These are phyloP conservation scores for Acronicta aceris DNA, from an alignment of 2,888 invertebrate species.

Conservation along the genomic window DNA sequence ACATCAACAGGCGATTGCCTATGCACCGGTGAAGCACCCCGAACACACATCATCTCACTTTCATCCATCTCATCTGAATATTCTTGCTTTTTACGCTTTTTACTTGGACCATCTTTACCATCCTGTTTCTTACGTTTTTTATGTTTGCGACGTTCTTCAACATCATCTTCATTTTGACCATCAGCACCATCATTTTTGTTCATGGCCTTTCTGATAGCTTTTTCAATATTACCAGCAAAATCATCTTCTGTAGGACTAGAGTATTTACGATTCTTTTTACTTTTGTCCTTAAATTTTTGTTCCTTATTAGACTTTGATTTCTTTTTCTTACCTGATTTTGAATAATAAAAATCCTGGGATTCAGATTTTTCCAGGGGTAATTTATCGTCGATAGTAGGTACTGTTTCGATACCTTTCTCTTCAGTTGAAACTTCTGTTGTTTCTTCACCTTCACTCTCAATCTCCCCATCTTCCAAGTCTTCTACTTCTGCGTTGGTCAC, in stretches of 20 bases:
- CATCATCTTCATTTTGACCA: constrained; percentile 79
- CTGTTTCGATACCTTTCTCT: constrained; percentile 63
- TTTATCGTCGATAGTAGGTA: constrained; percentile 58
- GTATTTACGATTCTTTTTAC: constrained; percentile 84
- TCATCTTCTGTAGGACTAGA: constrained; percentile 90
- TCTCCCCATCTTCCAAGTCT: constrained; percentile 96
- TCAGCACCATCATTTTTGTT: constrained; percentile 91
- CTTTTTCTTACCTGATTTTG: constrained; percentile 87
- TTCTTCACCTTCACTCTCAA: constrained; percentile 91
- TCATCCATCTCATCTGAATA: constrained; percentile 91
- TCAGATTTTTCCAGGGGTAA: constrained; percentile 68
- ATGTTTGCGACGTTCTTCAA: constrained; percentile 86
- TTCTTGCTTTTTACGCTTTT: constrained; percentile 89
- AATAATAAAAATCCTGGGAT: constrained; percentile 73
- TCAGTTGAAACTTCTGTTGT: constrained; percentile 65
- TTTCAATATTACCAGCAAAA: constrained; percentile 94
- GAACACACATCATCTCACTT: constrained; percentile 94
- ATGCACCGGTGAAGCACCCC: constrained; percentile 92
- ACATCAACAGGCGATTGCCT: constrained; percentile 71
- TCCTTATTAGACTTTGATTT: constrained; percentile 85
- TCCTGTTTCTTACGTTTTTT: constrained; percentile 90
- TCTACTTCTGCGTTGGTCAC: constrained; percentile 72
- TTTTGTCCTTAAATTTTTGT: constrained; percentile 86
- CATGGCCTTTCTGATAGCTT: constrained; percentile 93
- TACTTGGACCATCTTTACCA: constrained; percentile 87